Evolutionary conservation across 2,888 invertebrate species (phyloP), one percentile per base, ranked within the genome.

Genomic region (Agrilus cyanescens): DNA sequence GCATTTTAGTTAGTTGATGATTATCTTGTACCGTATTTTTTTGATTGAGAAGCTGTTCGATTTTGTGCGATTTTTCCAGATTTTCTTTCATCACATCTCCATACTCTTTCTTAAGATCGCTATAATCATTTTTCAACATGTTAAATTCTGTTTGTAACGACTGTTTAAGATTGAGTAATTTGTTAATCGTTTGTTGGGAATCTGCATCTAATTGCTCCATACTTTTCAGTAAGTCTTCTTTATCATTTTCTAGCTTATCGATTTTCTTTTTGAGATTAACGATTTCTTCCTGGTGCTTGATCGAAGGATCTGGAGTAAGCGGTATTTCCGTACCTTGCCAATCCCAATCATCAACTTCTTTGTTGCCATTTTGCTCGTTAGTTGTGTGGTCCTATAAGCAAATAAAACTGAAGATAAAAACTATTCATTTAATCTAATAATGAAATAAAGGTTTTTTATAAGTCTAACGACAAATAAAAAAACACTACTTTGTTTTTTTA

Each of bases 111-210:
- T 43, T 67, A 1, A 80, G 62, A 32, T 71, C 67, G 2, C 58
- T 57, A 12, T 76, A 56, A 59, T 74, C 74, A 36, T 68, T 69
- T 33, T 61, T 60, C 16, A 72, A 51, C 6, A 55, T 51, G 37
- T 67, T 61, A 14, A 62, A 59, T 10, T 61, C 56, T 34, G 50
- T 52, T 47, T 63, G 63, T n/a, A 68, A 44, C 44, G 61, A 55
- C 40, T 63, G 61, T 48, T 60, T 62, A 25, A 66, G 55, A 12
- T 49, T 51, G 8, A 67, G 56, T 32, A 68, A 50, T 47, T 65
- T 59, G 16, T 58, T 57, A 10, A 61, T 57, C 40, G 64, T 65
- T 40, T 60, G 56, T 47, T 67, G 66, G 49, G 63, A 61, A 44
- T 68, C 66, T 7, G 51, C 46, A 51, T 68, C 67, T 2, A 68